Evolutionary conservation across 2,113 vertebrate species (phyloP).

Genomic region (Psittacara wagleri): DNA sequence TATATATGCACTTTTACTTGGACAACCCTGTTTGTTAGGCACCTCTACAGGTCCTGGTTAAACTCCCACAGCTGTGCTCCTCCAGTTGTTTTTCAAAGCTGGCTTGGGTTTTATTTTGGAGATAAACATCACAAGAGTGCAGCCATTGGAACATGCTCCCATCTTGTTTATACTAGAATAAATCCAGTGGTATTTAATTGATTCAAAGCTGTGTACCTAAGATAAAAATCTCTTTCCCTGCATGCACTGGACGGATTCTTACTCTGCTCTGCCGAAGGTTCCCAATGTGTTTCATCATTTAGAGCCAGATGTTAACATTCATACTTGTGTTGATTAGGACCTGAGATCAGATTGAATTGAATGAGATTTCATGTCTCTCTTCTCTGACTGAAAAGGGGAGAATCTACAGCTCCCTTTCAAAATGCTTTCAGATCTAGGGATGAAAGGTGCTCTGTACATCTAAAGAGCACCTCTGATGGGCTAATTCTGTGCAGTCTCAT

Average conservation of each 20-base stretch:
- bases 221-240: constrained; percentile 45
- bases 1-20: neutral
- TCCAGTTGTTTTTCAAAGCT: neutral
- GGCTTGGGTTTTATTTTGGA: constrained; percentile 27
- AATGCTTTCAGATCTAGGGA: neutral
- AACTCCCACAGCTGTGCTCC: neutral
- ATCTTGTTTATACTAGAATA: constrained; percentile 17
- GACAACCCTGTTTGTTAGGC: neutral
- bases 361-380: neutral
- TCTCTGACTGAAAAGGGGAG: neutral
- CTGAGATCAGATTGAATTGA: neutral
- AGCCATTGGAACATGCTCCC: neutral
- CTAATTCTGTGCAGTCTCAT: neutral
- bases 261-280: neutral
- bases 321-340: neutral
- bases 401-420: neutral
- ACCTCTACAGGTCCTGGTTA: neutral
- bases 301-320: neutral
- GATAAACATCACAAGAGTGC: constrained; percentile 16
- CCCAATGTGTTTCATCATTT: neutral
- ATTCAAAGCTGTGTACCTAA: constrained; percentile 9
- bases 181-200: neutral
- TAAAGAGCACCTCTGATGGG: neutral
- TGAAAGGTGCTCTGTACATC: neutral
- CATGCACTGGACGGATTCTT: neutral